Evolutionary conservation across 2,113 vertebrate species (phyloP).

Genomic region (Odobenus rosmarus): DNA sequence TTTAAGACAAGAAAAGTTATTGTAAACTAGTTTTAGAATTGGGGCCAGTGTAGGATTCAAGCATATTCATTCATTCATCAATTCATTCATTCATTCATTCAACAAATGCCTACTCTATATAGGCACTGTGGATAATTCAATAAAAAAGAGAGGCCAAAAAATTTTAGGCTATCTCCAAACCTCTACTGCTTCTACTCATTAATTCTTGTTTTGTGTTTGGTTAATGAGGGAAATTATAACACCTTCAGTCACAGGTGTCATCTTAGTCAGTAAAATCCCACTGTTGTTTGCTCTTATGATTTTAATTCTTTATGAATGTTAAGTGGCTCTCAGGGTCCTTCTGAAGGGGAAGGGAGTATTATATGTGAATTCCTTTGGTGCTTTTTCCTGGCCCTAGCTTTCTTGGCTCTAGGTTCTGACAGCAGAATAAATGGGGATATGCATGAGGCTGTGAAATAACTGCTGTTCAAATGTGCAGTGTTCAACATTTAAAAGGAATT

Average conservation of each 20-base stretch:
- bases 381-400: not conserved
- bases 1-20: not conserved
- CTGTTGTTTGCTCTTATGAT: conserved; percentile 48
- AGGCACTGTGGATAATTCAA: not conserved
- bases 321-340: not conserved
- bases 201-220: conserved; percentile 23
- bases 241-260: conserved; percentile 23
- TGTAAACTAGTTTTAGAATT: not conserved
- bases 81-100: not conserved
- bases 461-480: conserved; percentile 65
- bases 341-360: not conserved
- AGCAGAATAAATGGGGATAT: conserved; percentile 52
- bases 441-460: conserved; percentile 7
- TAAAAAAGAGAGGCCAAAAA: not conserved
- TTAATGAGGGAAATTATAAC: conserved; percentile 19
- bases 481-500: conserved; percentile 60
- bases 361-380: conserved; percentile 18
- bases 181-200: not conserved
- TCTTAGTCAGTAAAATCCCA: conserved; percentile 41
- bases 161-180: not conserved
- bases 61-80: not conserved
- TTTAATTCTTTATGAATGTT: conserved; percentile 39
- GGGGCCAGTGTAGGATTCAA: not conserved
- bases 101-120: not conserved
- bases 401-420: conserved; percentile 7